A percentile compares a stretch with the other conserved stretches of the same genome.
Conservation (phyloP, 2,797 vertebrate genomes). For the Pseudochromis fuscus region DNA sequence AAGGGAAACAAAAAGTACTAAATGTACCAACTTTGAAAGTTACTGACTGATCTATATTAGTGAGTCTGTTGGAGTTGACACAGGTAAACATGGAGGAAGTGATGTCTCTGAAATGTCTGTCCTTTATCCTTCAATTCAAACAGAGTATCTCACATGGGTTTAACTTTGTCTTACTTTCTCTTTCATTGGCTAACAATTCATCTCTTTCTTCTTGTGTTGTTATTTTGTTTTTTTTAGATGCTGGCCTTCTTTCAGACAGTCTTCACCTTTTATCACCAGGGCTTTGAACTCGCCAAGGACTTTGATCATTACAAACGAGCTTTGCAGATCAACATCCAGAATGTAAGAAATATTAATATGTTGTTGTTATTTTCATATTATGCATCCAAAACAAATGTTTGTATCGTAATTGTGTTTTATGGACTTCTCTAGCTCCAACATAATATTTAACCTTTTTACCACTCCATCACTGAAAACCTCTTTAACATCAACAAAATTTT, state of each 20-base stretch:
- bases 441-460: background rate
- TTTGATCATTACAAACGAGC: slow-evolving; percentile 97
- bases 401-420: background rate
- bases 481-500: no score
- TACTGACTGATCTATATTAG: background rate
- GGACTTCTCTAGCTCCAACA: no score
- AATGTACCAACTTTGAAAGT: background rate
- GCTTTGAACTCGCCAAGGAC: slow-evolving; percentile 97
- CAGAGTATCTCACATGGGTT: slow-evolving; percentile 1
- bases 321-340: slow-evolving; percentile 98
- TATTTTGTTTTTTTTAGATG: slow-evolving; percentile 84
- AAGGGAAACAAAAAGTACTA: background rate
- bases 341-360: slow-evolving; percentile 84
- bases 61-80: background rate
- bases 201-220: slow-evolving; percentile 23
- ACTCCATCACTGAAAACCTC: no score
- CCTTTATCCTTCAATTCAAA: no score
- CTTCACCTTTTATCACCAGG: slow-evolving; percentile 99
- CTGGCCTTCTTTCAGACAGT: slow-evolving; percentile 98
- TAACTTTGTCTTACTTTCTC: slow-evolving; percentile 24
- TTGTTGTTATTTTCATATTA: background rate
- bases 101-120: no score
- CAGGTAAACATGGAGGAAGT: background rate
- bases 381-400: background rate
- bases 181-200: slow-evolving; percentile 22